Base-by-base conservation (phyloP, 2,113 vertebrate genomes). In the Mesitornis unicolor region DNA sequence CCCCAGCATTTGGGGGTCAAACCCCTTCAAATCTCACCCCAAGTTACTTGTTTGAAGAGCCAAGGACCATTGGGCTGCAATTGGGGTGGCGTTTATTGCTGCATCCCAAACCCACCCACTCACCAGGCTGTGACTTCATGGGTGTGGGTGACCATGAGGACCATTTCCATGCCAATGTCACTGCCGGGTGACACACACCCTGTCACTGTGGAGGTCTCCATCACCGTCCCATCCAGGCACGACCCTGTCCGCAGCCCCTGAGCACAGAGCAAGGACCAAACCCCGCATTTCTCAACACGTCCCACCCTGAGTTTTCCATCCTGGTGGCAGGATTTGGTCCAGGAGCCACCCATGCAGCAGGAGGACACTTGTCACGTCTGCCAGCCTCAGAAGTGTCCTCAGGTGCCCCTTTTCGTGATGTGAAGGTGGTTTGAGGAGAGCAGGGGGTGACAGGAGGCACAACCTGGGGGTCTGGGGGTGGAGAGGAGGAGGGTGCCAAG, bases 311-410 rank as follows among this genome's bases (percentile, higher is more conserved):
- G 57, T 18, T 47, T 24, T 42, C 64, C 38, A 10, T 5, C 3
- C 2, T 8, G 47, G 73, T 4, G 16, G 40, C 19, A 25, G n/a
- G 7, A 3, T 82, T 33, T 21, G 29, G 24, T 6, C 45, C 2
- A 18, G 59, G 33, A 57, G 59, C 36, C 19, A 3, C 36, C 20
- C 2, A 0, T 8, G 65, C 28, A 7, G 13, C 2, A 11, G n/a
- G 20, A 35, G 28, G 48, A 35, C 33, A 6, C 35, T 40, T 48
- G n/a, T 7, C 3, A 25, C 12, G 0, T 13, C 35, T 33, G 18
- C 57, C 43, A 48, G 56, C 63, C 76, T 36, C 56, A 5, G 2
- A 35, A 43, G 33, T 2, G 3, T 7, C 53, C 5, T 0, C 1
- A 9, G 67, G 59, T 22, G 42, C 16, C 36, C 4, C 8, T 45